Evolutionary conservation across 2,797 vertebrate species (phyloP), one percentile per base, ranked within the genome.

Genomic region (Sebastes alutus): DNA sequence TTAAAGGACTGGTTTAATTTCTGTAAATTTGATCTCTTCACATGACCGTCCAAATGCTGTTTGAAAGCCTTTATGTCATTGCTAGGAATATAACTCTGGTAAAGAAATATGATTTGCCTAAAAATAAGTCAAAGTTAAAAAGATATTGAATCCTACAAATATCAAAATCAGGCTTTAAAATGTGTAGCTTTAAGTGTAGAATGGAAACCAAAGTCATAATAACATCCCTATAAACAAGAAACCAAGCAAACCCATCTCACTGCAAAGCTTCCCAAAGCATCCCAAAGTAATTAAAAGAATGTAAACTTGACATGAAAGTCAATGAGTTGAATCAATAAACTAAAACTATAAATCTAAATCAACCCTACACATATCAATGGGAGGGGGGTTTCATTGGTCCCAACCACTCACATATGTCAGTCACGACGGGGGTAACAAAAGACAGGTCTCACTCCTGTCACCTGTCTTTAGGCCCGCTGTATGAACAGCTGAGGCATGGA

Each of bases 401-500:
- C 3, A 63, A 33, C 25, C 27, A 4, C 42, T 68, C 62, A 42
- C 54, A 29, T 32, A 30, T 64, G 74, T 75, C 25, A 32, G 38
- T 52, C 27, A 25, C 10, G 2, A 58, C 5, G 23, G 35, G 22
- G 63, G 14, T 2, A 35, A 74, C 60, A 75, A 72, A 72, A 52
- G 62, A 73, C 60, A 61, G 63, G 64, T 71, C 42, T 72, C 23
- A 18, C 35, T 74, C 56, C 80, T 22, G 49, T 71, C 77, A 61
- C 69, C 76, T 74, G 65, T 78, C 68, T 67, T 58, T 58, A 61
- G 29, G 23, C 33, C 42, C 2, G 8, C 64, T 63, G 54, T 22
- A 8, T 78, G 67, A 75, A 62, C 81, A 79, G 59, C 78, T 66
- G 75, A 78, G 63, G 60, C 71, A 33, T 29, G 59, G 30, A 67